These are phyloP conservation scores for Formica selysi DNA, from an alignment of 1,140 invertebrate species.

Conservation along the genomic window DNA sequence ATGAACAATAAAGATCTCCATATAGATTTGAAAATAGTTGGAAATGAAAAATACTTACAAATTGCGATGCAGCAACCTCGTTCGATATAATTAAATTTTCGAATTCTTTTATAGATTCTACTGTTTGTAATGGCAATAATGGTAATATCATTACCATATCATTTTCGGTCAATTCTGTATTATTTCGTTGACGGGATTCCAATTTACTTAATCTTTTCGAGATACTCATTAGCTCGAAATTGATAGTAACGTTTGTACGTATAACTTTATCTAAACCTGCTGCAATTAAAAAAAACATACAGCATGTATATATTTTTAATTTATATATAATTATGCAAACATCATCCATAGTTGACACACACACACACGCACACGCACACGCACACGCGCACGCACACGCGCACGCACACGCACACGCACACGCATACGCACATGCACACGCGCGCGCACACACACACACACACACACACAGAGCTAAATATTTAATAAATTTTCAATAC, in stretches of 20 bases:
- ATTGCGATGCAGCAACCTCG: background rate
- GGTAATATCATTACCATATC: background rate
- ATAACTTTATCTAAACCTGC: background rate
- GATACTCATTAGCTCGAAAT: background rate
- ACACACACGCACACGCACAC: background rate
- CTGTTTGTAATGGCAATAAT: background rate
- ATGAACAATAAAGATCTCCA: background rate
- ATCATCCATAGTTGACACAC: too few relatives aligned
- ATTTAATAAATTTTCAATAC: too few relatives aligned
- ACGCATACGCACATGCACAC: too few relatives aligned
- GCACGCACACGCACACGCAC: too few relatives aligned
- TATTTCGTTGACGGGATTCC: too few relatives aligned
- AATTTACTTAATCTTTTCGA: background rate
- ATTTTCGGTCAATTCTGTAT: background rate
- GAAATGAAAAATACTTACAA: slow-evolving; percentile 2
- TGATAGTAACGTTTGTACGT: background rate
- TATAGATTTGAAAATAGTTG: background rate
- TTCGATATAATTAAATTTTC: background rate
- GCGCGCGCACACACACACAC: too few relatives aligned
- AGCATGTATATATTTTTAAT: background rate
- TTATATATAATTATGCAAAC: background rate
- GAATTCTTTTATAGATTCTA: slow-evolving; percentile 1
- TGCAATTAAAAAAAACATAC: background rate
- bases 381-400: too few relatives aligned
- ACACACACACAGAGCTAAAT: background rate